A percentile compares a stretch with the other conserved stretches of the same genome.
Evolutionary conservation across 1,140 invertebrate species (phyloP).

Genomic region (Brachionus plicatilis): DNA sequence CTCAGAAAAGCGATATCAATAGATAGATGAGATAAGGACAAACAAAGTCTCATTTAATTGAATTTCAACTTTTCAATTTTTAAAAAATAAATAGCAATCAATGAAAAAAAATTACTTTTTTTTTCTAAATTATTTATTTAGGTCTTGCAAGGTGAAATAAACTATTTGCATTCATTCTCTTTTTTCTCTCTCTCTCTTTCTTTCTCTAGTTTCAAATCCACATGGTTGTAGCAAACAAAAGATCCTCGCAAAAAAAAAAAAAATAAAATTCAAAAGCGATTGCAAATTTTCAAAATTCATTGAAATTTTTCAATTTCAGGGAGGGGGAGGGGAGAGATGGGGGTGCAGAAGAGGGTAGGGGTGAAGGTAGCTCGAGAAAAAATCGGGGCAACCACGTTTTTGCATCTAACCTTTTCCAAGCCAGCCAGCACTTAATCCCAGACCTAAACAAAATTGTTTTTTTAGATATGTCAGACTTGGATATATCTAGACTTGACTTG

Average conservation of each 20-base stretch:
- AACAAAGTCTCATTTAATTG: background rate
- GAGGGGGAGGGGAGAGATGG: background rate
- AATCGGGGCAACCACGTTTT: conserved; percentile 16
- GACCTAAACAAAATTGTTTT: background rate
- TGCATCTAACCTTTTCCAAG: background rate
- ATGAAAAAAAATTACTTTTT: background rate
- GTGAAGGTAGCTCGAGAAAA: background rate
- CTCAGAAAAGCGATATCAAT: background rate
- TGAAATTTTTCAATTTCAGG: background rate
- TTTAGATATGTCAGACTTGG: conserved; percentile 22
- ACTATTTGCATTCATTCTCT: conserved; percentile 24
- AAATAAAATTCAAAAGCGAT: background rate
- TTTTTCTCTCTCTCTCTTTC: background rate
- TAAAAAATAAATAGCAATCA: background rate
- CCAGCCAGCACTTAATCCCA: background rate
- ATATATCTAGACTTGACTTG: background rate
- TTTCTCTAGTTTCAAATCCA: background rate
- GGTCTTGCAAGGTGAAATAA: conserved; percentile 12
- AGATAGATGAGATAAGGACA: conserved; percentile 24
- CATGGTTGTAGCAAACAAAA: background rate
- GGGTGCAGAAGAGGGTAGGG: background rate
- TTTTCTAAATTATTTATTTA: conserved; percentile 30
- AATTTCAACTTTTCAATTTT: background rate
- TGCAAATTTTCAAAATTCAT: conserved; percentile 17
- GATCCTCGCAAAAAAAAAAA: background rate